A percentile compares a stretch with the other conserved stretches of the same genome.
Evolutionary conservation across 1,140 invertebrate species (phyloP).

Genomic region (Drosophila pandora): DNA sequence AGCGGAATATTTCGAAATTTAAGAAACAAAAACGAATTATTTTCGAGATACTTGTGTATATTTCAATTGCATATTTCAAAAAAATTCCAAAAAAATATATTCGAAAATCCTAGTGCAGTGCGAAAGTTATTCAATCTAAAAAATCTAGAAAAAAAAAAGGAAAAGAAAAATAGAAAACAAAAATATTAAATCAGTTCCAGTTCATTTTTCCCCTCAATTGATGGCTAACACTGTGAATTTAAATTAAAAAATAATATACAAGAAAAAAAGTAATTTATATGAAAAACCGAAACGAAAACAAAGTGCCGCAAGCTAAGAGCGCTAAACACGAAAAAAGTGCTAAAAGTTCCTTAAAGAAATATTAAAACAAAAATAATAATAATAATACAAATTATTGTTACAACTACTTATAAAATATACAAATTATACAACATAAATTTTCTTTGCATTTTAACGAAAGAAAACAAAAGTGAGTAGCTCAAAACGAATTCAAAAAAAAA

Average conservation of each 20-base stretch:
- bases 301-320: constrained; percentile 70
- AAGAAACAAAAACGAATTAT: constrained; percentile 31
- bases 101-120: constrained; percentile 26
- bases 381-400: constrained; percentile 58
- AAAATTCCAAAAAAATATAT: constrained; percentile 6
- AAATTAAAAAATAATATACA: constrained; percentile 35
- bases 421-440: constrained; percentile 69
- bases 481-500: not conserved
- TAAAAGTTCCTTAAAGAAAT: constrained; percentile 75
- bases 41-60: constrained; percentile 17
- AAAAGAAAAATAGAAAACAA: constrained; percentile 14
- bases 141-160: too few relatives aligned
- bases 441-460: constrained; percentile 64
- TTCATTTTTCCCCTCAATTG: constrained; percentile 32
- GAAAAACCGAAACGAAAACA: constrained; percentile 51
- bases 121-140: constrained; percentile 32
- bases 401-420: constrained; percentile 63
- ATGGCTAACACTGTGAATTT: constrained; percentile 46
- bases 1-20: constrained; percentile 4
- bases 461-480: constrained; percentile 7
- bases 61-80: constrained; percentile 12
- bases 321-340: constrained; percentile 62
- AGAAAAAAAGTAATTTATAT: constrained; percentile 28
- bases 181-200: constrained; percentile 28
- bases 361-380: constrained; percentile 22